Evolutionary conservation across 2,113 vertebrate species (phyloP), one percentile per base, ranked within the genome.

Genomic region (Saccopteryx leptura): DNA sequence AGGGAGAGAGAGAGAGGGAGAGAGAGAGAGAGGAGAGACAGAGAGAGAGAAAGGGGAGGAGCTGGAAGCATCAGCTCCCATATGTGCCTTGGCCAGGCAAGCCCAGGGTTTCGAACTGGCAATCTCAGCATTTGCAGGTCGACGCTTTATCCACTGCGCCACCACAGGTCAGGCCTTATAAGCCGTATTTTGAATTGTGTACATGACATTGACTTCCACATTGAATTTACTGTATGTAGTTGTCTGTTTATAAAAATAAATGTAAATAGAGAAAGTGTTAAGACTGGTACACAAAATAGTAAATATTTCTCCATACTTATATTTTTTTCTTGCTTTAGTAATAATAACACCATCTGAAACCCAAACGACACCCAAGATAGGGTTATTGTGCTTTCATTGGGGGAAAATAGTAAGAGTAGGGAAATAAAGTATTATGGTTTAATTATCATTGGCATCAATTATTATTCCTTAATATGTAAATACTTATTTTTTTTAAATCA

Each of bases 251-350:
- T 50, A 75, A 50, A 80, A 96, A 87, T 75, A 58, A 95, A 46
- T 76, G 23, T 50, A 88, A 75, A 46, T 18, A 61, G 11, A 58
- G 54, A 48, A 71, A 79, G 10, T 72, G 14, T 66, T 96, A 83
- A 56, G 17, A 82, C 50, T 78, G 39, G 19, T 24, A 66, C 9
- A 26, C 9, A n/a, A 90, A 69, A 79, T 15, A 76, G 14, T 92
- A 91, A 85, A 66, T 52, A 46, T 52, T 91, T 75, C 10, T 69
- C 9, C 5, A 54, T 65, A 87, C 50, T 66, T 87, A 86, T 18
- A 26, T 28, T 69, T 78, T 85, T 72, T 85, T 78, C 46, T 83
- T 97, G 17, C 17, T 60, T 80, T 87, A 74, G 1, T 90, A 85
- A 76, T 85, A 85, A 90, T 54, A 5, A 4, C 52, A 88, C 39